A percentile compares a stretch with the other conserved stretches of the same genome.
These are phyloP conservation scores for Craseonycteris thonglongyai DNA, from an alignment of 2,113 vertebrate species.

Conservation along the genomic window DNA sequence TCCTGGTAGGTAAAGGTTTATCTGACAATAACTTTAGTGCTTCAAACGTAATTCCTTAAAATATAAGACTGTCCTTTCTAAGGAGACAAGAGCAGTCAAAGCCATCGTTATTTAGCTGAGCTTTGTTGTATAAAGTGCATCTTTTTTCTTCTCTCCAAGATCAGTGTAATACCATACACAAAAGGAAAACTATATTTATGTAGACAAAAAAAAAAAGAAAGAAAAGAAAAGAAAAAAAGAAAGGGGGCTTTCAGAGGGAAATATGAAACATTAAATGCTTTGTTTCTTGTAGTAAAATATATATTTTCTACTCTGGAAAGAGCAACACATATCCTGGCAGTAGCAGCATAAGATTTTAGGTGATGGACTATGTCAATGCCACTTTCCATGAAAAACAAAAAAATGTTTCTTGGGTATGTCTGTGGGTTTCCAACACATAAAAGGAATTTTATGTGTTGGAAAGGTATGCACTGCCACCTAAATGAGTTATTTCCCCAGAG, in stretches of 20 bases:
- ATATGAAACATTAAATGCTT: not conserved
- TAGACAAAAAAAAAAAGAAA: not conserved
- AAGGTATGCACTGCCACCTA: no score
- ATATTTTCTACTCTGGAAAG: not conserved
- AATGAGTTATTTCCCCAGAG: no score
- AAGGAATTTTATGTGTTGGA: no score
- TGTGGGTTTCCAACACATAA: not conserved
- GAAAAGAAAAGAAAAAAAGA: no score
- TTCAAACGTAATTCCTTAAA: conserved; percentile 34
- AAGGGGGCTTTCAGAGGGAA: not conserved
- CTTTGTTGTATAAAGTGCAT: not conserved
- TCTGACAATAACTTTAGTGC: not conserved
- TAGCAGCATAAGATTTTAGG: not conserved
- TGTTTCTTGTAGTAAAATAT: not conserved
- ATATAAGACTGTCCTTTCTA: not conserved
- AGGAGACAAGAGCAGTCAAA: not conserved
- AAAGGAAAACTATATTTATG: not conserved
- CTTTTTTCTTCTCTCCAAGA: not conserved
- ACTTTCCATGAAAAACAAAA: not conserved
- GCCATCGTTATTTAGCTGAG: not conserved
- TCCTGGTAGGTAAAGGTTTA: not conserved
- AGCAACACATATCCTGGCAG: not conserved
- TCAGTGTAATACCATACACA: not conserved
- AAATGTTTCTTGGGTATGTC: not conserved
- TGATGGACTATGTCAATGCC: not conserved